Evolutionary conservation across 2,113 vertebrate species (phyloP).

Genomic region (Microtus ochrogaster): DNA sequence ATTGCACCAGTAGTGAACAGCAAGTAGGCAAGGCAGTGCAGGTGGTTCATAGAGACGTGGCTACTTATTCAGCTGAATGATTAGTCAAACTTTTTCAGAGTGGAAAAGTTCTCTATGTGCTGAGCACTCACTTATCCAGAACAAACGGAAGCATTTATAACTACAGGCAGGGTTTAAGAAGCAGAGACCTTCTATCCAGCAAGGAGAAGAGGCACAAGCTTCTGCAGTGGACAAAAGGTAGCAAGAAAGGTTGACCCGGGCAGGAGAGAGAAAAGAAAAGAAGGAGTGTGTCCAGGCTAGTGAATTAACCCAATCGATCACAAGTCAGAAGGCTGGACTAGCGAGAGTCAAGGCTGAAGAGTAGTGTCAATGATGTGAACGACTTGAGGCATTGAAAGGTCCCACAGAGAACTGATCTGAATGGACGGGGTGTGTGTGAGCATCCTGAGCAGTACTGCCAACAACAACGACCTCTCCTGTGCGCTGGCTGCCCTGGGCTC

Average conservation of each 20-base stretch:
- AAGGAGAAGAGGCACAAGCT: not conserved
- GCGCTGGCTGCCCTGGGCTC: not conserved
- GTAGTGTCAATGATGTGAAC: not conserved
- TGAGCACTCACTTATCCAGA: not conserved
- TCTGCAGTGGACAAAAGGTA: slow-evolving; percentile 1
- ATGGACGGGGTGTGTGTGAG: not conserved
- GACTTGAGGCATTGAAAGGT: not conserved
- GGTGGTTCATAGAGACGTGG: not conserved
- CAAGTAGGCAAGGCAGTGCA: not conserved
- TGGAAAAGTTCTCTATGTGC: not conserved
- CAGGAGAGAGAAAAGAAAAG: not conserved
- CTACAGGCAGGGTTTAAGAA: slow-evolving; percentile 38
- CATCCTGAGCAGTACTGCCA: not conserved
- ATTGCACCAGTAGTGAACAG: slow-evolving; percentile 6
- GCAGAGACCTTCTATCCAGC: not conserved
- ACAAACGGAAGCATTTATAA: slow-evolving; percentile 9
- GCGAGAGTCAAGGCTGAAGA: not conserved
- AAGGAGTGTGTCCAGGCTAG: not conserved
- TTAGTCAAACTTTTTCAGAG: slow-evolving; percentile 1
- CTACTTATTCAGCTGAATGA: not conserved
- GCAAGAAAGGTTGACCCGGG: not conserved
- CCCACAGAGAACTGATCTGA: not conserved
- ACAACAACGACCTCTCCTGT: not conserved
- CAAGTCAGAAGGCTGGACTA: not conserved
- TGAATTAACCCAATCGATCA: not conserved